phyloP scores from a whole-genome alignment of 1,140 invertebrate genomes.

The Venturia canescens region DNA sequence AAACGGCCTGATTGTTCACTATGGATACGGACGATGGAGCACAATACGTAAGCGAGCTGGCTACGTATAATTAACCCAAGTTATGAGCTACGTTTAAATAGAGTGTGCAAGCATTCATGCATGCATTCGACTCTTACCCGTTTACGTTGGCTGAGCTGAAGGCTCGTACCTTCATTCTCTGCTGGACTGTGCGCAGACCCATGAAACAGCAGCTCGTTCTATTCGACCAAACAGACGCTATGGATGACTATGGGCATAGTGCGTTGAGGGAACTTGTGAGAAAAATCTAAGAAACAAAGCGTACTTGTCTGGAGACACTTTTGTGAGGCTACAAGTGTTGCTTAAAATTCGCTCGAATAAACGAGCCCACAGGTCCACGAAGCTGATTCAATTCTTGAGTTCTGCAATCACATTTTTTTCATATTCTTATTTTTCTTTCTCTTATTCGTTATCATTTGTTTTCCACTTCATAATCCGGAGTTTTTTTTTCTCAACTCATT shows the following conservation, averaged over 20 bases:
- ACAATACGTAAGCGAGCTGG: slow-evolving; percentile 49
- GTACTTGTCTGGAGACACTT: not conserved
- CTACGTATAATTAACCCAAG: slow-evolving; percentile 64
- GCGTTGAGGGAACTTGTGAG: not conserved
- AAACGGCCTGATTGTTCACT: slow-evolving; percentile 7
- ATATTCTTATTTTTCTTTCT: no score
- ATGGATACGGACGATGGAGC: not conserved
- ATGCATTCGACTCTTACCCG: slow-evolving; percentile 1
- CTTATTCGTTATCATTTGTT: no score
- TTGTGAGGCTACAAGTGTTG: slow-evolving; percentile 41
- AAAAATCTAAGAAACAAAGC: no score
- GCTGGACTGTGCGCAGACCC: not conserved
- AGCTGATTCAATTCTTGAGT: no score
- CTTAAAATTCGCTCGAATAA: slow-evolving; percentile 27
- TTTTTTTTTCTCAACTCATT: no score
- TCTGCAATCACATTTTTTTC: no score
- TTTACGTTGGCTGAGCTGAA: not conserved
- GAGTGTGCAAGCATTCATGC: slow-evolving; percentile 36
- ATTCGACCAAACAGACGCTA: not conserved
- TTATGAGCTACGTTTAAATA: slow-evolving; percentile 54
- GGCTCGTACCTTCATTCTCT: not conserved
- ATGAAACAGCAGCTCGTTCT: not conserved
- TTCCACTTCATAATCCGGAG: no score
- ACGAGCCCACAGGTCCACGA: no score
- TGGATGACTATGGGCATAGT: not conserved